Percentiles rank a stretch among this genome's conserved stretches.
Conservation (phyloP, 1,140 invertebrate species). For the Galleria mellonella region DNA sequence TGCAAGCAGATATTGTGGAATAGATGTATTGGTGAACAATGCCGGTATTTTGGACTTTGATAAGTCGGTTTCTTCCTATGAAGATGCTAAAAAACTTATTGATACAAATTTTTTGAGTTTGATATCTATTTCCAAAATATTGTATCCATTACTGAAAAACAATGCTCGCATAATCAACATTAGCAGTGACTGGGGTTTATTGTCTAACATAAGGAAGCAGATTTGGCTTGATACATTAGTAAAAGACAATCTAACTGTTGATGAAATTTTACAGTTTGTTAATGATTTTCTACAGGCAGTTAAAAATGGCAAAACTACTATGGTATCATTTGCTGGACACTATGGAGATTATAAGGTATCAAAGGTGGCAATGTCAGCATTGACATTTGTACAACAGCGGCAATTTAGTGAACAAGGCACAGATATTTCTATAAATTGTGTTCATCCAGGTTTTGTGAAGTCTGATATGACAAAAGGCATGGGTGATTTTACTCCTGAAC, state of each 20-base stretch:
- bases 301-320: constrained; percentile 66
- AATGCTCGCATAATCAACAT: constrained; percentile 85
- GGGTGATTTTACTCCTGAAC: constrained; percentile 80
- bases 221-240: constrained; percentile 64
- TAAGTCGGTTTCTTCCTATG: constrained; percentile 78
- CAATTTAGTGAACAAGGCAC: constrained; percentile 74
- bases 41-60: constrained; percentile 84
- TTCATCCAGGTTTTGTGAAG: constrained; percentile 82
- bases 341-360: constrained; percentile 80
- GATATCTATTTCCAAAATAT: constrained; percentile 77
- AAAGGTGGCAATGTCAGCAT: constrained; percentile 82
- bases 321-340: constrained; percentile 76
- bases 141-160: constrained; percentile 82
- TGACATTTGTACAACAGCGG: constrained; percentile 81
- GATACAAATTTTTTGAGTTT: constrained; percentile 82
- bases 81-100: constrained; percentile 83
- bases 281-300: constrained; percentile 71
- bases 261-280: constrained; percentile 80
- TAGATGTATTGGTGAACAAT: constrained; percentile 91
- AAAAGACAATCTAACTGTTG: constrained; percentile 72
- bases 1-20: constrained; percentile 79
- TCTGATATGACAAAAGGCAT: constrained; percentile 86
- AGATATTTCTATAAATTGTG: constrained; percentile 81
- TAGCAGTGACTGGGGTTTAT: constrained; percentile 81
- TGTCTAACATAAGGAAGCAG: constrained; percentile 76